Evolutionary conservation across 2,888 invertebrate genomes (phyloP).

Genomic region (Eucera pruinosa): DNA sequence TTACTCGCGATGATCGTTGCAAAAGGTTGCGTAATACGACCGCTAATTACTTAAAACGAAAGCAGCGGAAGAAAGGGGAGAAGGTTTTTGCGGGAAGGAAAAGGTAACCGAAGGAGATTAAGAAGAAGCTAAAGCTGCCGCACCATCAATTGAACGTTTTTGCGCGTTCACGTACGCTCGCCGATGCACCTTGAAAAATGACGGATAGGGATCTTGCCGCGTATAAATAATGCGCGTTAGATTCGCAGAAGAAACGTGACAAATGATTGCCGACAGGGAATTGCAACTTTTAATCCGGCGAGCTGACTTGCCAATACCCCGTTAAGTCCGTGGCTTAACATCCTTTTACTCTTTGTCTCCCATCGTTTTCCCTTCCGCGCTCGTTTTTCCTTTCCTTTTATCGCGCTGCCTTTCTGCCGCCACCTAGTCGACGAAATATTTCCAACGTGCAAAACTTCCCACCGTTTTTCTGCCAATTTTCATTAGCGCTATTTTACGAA

Average conservation of each 20-base stretch:
- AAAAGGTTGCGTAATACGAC: too few relatives aligned
- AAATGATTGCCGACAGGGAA: not conserved
- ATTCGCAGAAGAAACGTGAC: not conserved
- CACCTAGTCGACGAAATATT: too few relatives aligned
- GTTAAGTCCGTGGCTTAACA: conserved; percentile 5
- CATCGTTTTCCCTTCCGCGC: not conserved
- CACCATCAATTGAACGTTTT: not conserved
- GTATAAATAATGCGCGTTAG: not conserved
- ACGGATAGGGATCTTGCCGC: not conserved
- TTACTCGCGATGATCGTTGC: too few relatives aligned
- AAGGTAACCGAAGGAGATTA: not conserved
- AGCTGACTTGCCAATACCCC: not conserved
- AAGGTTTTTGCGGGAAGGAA: not conserved
- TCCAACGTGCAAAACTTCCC: too few relatives aligned
- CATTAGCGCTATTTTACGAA: too few relatives aligned
- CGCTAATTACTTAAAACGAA: not conserved
- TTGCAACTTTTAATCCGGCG: conserved; percentile 14
- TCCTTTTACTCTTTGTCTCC: not conserved
- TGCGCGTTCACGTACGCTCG: not conserved
- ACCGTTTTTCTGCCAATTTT: too few relatives aligned
- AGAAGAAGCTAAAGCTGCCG: not conserved
- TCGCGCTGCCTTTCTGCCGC: too few relatives aligned
- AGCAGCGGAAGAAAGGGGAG: not conserved
- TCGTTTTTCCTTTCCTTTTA: not conserved
- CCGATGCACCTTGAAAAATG: not conserved